Conservation (phyloP, 2,797 vertebrate genomes). For the Eupleurogrammus muticus region DNA sequence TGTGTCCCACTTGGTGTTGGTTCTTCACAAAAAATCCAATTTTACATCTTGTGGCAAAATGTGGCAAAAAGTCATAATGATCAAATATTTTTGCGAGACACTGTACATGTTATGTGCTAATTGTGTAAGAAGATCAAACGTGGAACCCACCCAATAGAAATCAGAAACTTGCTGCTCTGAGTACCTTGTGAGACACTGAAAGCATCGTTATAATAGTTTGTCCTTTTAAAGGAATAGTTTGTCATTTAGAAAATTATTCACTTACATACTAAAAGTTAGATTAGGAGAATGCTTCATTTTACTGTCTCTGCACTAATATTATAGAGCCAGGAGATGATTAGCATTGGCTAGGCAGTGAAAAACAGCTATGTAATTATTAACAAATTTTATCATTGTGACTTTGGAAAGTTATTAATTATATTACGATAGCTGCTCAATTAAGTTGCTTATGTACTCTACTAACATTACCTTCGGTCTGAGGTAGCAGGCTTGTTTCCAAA, state of each 20-base stretch:
- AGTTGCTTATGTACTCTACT: too few species aligned
- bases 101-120: constrained; percentile 19
- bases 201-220: neutral
- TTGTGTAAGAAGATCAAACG: constrained; percentile 15
- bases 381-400: too few species aligned
- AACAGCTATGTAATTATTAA: neutral
- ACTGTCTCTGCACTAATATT: too few species aligned
- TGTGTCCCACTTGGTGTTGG: too few species aligned
- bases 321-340: neutral
- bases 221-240: constrained; percentile 4
- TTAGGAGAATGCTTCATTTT: neutral
- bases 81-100: constrained; percentile 19
- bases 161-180: neutral
- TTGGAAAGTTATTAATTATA: too few species aligned
- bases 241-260: neutral
- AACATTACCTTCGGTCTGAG: too few species aligned
- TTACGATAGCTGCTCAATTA: too few species aligned
- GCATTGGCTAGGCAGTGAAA: neutral
- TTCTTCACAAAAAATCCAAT: too few species aligned
- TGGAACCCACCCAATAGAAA: neutral
- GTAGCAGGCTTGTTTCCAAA: too few species aligned
- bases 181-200: neutral
- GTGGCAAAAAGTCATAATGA: too few species aligned
- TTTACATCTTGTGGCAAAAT: too few species aligned
- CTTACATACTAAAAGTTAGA: neutral